Base-by-base conservation (phyloP, 2,797 vertebrate species). In the Octomys mimax region DNA sequence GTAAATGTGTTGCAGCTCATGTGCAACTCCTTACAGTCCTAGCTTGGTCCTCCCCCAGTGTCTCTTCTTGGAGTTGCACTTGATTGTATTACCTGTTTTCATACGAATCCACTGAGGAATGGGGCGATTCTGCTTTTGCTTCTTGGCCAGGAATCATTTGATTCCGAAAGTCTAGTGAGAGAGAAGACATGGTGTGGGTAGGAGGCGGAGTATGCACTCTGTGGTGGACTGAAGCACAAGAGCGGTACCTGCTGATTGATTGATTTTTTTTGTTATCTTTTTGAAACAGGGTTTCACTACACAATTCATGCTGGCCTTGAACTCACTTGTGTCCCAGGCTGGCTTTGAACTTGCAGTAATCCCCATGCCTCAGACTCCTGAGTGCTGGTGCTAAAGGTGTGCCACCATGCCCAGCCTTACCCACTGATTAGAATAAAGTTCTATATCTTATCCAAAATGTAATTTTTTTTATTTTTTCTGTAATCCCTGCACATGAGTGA, bases 381-480 rank as follows among this genome's bases (percentile, higher is more conserved):
- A 33, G 31, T 33, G 64, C 31, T 68, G 31, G 31, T 12, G 31
- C 33, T 68, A 68, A 13, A 68, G 64, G 2, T n/a, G 31, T 68
- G 64, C 14, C 31, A 14, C 64, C 14, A 18, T 68, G 14, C 64
- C 31, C 16, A 14, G 31, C 64, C 64, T 68, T 94, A 73, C 61
- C 73, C 19, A 11, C 71, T 59, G 42, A 81, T 85, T 70, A 54
- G 24, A 82, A 54, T 91, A 62, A 91, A 82, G 39, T 92, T 68
- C 73, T 92, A 16, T 57, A 85, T 92, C 85, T 94, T 78, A 95
- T 83, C 82, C 59, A 89, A 81, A 90, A 49, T 94, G 42, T 87
- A 61, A 89, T 95, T 95, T 95, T 96, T 46, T 77, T 70, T 89
- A 14, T 81, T 81, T 81, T 95, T 77, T 42, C 42, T 77, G 16